A percentile compares a stretch with the other conserved stretches of the same genome.
phyloP scores from a whole-genome alignment of 2,888 invertebrate genomes.

The Caenorhabditis imperialis region DNA sequence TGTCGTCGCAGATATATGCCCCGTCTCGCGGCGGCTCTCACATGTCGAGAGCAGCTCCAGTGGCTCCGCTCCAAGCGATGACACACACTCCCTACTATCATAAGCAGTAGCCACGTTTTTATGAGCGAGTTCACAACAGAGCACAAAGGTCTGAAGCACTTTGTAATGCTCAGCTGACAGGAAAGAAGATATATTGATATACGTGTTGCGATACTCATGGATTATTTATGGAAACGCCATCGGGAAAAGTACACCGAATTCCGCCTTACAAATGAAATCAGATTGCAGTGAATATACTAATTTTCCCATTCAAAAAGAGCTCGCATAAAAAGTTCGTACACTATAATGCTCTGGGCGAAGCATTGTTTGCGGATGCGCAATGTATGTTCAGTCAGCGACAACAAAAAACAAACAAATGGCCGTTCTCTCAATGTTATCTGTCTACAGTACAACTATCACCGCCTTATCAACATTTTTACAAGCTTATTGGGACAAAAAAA shows the following conservation, averaged over 20 bases:
- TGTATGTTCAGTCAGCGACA: neutral
- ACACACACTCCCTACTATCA: slow-evolving; percentile 32
- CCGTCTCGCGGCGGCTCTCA: slow-evolving; percentile 33
- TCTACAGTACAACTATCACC: slow-evolving; percentile 5
- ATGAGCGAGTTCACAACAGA: neutral
- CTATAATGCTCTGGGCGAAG: no score
- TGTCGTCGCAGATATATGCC: slow-evolving; percentile 33
- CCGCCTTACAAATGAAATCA: no score
- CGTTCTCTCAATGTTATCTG: slow-evolving; percentile 4
- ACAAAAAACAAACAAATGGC: slow-evolving; percentile 10
- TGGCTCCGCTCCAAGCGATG: slow-evolving; percentile 51
- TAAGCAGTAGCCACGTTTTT: slow-evolving; percentile 21
- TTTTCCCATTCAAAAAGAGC: no score
- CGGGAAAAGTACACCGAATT: no score
- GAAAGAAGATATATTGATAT: no score
- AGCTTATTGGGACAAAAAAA: no score
- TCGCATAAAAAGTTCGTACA: no score
- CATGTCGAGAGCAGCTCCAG: slow-evolving; percentile 40
- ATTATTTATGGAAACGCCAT: no score
- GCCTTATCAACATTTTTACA: no score
- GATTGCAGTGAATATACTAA: slow-evolving; percentile 3
- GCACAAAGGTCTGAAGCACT: slow-evolving; percentile 35
- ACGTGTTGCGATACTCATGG: no score
- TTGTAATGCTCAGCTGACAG: no score
- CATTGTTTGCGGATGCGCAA: no score